These are phyloP conservation scores for Nilaparvata lugens DNA, from an alignment of 1,140 invertebrate species.

Conservation along the genomic window DNA sequence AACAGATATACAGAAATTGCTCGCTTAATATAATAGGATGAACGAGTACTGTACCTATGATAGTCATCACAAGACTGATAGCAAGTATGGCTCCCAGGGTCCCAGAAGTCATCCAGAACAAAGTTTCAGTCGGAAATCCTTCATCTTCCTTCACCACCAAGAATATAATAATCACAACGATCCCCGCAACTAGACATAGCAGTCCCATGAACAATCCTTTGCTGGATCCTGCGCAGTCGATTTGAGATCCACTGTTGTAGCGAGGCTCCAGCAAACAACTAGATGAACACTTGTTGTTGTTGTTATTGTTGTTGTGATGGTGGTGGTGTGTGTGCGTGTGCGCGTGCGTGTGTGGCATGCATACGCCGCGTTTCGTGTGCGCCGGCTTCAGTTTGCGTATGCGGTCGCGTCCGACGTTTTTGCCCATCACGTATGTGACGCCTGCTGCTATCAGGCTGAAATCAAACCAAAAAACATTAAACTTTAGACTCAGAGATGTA, in stretches of 20 bases:
- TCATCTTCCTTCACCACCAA: conserved; percentile 49
- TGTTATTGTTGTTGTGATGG: conserved; percentile 17
- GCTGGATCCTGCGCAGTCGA: conserved; percentile 47
- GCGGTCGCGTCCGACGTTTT: conserved; percentile 42
- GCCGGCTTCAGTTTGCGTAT: conserved; percentile 21
- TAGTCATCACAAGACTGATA: conserved; percentile 31
- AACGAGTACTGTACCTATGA: conserved; percentile 22
- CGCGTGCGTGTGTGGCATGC: conserved; percentile 31
- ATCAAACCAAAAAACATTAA: conserved; percentile 6
- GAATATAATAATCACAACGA: conserved; percentile 54
- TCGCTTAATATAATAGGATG: too few relatives aligned
- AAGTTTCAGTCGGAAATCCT: conserved; percentile 39
- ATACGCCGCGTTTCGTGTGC: conserved; percentile 35
- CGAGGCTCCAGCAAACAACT: conserved; percentile 11
- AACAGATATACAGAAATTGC: too few relatives aligned
- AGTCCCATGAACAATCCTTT: conserved; percentile 53
- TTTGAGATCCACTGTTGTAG: conserved; percentile 15
- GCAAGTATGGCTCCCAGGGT: conserved; percentile 38
- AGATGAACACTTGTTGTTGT: conserved; percentile 6
- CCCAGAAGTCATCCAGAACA: conserved; percentile 40
- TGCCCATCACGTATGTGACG: conserved; percentile 52
- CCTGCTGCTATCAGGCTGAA: conserved; percentile 48
- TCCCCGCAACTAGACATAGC: conserved; percentile 47
- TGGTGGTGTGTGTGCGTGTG: conserved; percentile 7
- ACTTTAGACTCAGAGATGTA: too few relatives aligned